A percentile compares a stretch with the other conserved stretches of the same genome.
Evolutionary conservation across 2,113 vertebrate species (phyloP).

Genomic region (Clarias batrachus): DNA sequence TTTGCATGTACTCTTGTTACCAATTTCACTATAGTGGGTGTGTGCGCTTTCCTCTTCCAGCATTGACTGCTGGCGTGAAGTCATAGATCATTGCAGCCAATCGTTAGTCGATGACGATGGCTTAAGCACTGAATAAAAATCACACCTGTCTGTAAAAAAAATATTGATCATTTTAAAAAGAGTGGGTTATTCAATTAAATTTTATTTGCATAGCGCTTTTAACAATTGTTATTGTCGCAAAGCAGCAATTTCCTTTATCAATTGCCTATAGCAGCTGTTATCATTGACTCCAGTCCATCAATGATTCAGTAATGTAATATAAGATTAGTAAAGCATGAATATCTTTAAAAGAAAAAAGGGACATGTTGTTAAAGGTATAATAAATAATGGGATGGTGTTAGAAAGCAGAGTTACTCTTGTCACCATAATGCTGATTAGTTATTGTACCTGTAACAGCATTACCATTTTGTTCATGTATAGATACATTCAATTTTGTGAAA

Average conservation of each 20-base stretch:
- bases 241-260: too few relatives aligned
- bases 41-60: too few relatives aligned
- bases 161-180: neutral
- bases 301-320: conserved; percentile 45
- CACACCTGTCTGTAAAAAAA: neutral
- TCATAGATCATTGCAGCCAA: too few relatives aligned
- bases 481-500: neutral
- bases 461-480: neutral
- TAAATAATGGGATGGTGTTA: neutral
- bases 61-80: too few relatives aligned
- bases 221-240: too few relatives aligned
- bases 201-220: too few relatives aligned
- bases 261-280: too few relatives aligned
- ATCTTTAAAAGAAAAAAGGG: neutral
- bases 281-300: conserved; percentile 11
- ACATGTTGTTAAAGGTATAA: neutral
- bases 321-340: conserved; percentile 25
- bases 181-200: neutral
- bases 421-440: neutral
- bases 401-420: neutral
- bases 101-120: too few relatives aligned
- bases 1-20: too few relatives aligned
- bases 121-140: too few relatives aligned
- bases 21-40: too few relatives aligned
- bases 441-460: neutral